Evolutionary conservation across 2,113 vertebrate genomes (phyloP), one percentile per base, ranked within the genome.

Genomic region (Thomomys bottae): DNA sequence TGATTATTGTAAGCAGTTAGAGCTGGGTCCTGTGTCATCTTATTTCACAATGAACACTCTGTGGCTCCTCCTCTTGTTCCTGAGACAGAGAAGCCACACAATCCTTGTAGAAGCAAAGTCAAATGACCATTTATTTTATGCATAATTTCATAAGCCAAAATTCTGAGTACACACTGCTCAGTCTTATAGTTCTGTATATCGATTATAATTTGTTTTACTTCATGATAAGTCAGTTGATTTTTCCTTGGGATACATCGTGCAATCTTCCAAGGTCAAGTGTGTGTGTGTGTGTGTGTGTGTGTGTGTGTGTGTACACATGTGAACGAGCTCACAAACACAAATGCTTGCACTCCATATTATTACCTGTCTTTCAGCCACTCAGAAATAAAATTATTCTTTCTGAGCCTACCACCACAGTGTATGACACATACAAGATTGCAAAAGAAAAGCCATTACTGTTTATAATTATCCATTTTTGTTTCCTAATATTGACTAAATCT

Each of bases 71-170:
- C 49, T 83, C 5, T 90, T 84, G 70, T 90, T 87, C 42, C 28
- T 79, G n/a, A 93, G 95, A 80, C 68, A 96, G 77, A 96, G 18
- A n/a, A 96, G 49, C 61, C 83, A 91, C 90, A 89, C 93, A 93
- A 96, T 95, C 85, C 86, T 63, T 63, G 49, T 59, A 90, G 84
- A 95, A 94, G 84, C 93, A 92, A 93, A 90, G 66, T 64, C 93
- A 95, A 59, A 32, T 93, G 91, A 96, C 95, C 95, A 91, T 95
- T 96, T 83, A 54, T 93, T 96, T 93, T 96, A 71, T 85, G 91
- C 34, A 40, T 90, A 72, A 91, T 83, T 87, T 96, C 66, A 15
- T 96, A 95, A 97, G 96, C 96, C 95, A 95, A 38, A 54, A 88
- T 72, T 57, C 68, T 96, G 77, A 96, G 89, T 68, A 81, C 84